A percentile compares a stretch with the other conserved stretches of the same genome.
Evolutionary conservation across 2,797 vertebrate genomes (phyloP).

Genomic region (Hippocampus kuda): DNA sequence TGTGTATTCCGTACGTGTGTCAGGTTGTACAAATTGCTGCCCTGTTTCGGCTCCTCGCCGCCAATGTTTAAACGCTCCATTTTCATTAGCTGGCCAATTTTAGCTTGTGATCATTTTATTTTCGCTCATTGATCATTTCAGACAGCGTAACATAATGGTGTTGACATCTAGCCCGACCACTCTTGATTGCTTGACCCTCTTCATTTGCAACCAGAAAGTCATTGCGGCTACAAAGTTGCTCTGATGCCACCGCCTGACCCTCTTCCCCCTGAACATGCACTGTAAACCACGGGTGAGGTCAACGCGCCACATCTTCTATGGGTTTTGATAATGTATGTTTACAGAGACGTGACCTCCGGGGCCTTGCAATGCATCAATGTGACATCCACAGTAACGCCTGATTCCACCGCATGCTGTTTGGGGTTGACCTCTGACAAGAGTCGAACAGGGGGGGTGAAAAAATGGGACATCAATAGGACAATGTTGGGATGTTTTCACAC

Average conservation of each 20-base stretch:
- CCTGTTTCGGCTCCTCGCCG: constrained; percentile 51
- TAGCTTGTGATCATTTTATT: constrained; percentile 88
- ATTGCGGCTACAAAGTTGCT: constrained; percentile 62
- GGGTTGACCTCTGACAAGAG: constrained; percentile 77
- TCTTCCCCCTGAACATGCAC: constrained; percentile 63
- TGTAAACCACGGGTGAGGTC: constrained; percentile 76
- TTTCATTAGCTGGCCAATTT: constrained; percentile 89
- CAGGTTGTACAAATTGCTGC: constrained; percentile 50
- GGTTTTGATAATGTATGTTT: constrained; percentile 99
- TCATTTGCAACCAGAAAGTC: constrained; percentile 79
- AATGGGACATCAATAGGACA: constrained; percentile 71
- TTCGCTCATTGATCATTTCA: constrained; percentile 87
- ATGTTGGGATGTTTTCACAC: constrained; percentile 60
- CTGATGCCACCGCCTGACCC: constrained; percentile 45
- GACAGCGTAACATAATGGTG: constrained; percentile 77
- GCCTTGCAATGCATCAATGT: constrained; percentile 93
- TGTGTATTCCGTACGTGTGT: constrained; percentile 28
- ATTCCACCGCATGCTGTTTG: constrained; percentile 74
- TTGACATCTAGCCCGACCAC: constrained; percentile 75
- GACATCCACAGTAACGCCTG: constrained; percentile 90
- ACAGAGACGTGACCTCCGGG: constrained; percentile 93
- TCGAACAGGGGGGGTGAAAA: constrained; percentile 53
- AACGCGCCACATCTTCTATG: constrained; percentile 85
- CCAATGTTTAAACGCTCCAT: constrained; percentile 72
- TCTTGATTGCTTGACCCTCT: constrained; percentile 90